Percentiles rank a stretch among this genome's conserved stretches.
These are phyloP conservation scores for Megaceryle maxima DNA, from an alignment of 2,113 vertebrate genomes.

Conservation along the genomic window DNA sequence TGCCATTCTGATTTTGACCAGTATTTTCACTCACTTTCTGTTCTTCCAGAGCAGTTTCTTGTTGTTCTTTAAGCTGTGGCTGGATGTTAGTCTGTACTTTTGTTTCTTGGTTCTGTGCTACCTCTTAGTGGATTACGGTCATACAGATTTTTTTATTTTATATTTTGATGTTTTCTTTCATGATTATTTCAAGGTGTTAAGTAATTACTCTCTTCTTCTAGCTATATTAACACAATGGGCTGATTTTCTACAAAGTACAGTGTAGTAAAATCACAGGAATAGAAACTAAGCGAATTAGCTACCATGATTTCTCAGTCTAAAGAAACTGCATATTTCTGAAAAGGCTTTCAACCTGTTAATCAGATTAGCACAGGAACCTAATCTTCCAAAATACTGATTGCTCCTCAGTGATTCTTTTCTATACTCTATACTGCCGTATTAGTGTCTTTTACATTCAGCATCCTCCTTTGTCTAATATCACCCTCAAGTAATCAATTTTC, in stretches of 20 bases:
- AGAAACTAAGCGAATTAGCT: neutral
- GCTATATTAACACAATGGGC: neutral
- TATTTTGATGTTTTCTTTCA: neutral
- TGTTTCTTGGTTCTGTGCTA: neutral
- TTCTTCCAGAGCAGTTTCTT: neutral
- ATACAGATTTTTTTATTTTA: neutral
- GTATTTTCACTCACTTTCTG: neutral
- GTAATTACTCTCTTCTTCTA: neutral
- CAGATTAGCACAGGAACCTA: neutral
- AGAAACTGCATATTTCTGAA: neutral
- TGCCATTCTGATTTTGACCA: neutral
- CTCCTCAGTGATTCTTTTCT: neutral
- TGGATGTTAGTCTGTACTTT: neutral
- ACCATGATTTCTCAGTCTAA: neutral
- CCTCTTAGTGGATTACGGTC: neutral
- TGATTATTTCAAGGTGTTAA: neutral
- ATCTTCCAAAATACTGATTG: neutral
- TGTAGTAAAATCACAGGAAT: neutral
- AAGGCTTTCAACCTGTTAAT: neutral
- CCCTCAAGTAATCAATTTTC: neutral
- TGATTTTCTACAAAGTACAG: neutral
- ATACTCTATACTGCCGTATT: neutral
- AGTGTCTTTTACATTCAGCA: neutral
- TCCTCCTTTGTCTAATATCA: neutral
- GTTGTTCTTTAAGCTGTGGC: neutral